Evolutionary conservation across 2,113 vertebrate species (phyloP).

Genomic region (Pelvicachromis taeniatus): DNA sequence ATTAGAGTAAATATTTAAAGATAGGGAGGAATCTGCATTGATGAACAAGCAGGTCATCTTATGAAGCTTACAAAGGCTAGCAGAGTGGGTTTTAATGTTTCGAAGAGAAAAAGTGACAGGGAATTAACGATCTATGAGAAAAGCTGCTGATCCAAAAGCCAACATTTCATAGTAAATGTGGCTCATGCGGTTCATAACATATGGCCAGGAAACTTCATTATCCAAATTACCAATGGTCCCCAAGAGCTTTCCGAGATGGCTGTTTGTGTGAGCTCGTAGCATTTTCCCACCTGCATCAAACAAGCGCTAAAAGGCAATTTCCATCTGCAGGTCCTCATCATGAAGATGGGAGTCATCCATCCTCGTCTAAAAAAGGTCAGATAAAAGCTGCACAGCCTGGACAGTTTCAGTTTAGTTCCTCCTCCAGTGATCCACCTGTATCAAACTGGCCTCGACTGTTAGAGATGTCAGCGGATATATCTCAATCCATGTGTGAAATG

Average conservation of each 20-base stretch:
- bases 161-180: neutral
- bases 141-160: neutral
- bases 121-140: neutral
- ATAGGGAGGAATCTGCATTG: neutral
- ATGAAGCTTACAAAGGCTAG: neutral
- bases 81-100: neutral
- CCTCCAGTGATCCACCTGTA: neutral
- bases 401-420: neutral
- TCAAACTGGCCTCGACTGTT: neutral
- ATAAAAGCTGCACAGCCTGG: neutral
- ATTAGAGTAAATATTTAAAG: neutral
- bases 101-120: neutral
- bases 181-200: neutral
- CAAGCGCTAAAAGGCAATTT: neutral
- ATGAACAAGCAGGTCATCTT: neutral
- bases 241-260: neutral
- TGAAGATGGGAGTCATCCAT: neutral
- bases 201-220: neutral
- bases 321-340: neutral
- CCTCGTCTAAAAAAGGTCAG: slow-evolving; percentile 4
- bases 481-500: neutral
- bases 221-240: neutral
- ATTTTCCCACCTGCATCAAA: neutral
- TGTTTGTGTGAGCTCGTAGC: neutral
- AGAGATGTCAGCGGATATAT: neutral